Evolutionary conservation across 1,140 invertebrate genomes (phyloP).

Genomic region (Drosophila simulans): DNA sequence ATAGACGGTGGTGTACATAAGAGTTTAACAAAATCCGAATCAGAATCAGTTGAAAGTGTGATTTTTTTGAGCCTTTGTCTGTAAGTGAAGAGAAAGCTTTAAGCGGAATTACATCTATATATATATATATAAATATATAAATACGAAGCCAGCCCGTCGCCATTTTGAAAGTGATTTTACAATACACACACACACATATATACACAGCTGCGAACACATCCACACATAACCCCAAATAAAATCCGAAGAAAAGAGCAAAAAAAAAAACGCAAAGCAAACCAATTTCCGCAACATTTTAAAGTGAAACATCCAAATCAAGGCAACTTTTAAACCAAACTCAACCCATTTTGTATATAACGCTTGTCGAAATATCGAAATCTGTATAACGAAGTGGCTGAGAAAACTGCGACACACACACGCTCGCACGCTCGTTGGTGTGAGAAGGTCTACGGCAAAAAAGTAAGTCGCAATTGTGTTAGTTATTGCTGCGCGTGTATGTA

Average conservation of each 20-base stretch:
- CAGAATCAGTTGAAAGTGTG: slow-evolving; percentile 79
- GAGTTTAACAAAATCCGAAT: slow-evolving; percentile 64
- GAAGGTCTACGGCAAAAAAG: slow-evolving; percentile 83
- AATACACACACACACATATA: slow-evolving; percentile 50
- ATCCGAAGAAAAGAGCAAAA: slow-evolving; percentile 44
- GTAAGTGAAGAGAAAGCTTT: slow-evolving; percentile 80
- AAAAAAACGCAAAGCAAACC: slow-evolving; percentile 39
- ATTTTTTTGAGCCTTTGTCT: slow-evolving; percentile 81
- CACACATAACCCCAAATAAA: slow-evolving; percentile 46
- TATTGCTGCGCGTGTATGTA: slow-evolving; percentile 15
- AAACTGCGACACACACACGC: slow-evolving; percentile 68
- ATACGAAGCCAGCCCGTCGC: slow-evolving; percentile 74
- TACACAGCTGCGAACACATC: slow-evolving; percentile 47
- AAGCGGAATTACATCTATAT: slow-evolving; percentile 76
- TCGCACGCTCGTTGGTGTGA: slow-evolving; percentile 66
- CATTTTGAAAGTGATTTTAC: slow-evolving; percentile 83
- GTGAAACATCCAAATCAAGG: slow-evolving; percentile 61
- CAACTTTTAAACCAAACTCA: slow-evolving; percentile 64
- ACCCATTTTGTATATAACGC: slow-evolving; percentile 56
- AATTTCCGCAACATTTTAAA: slow-evolving; percentile 58
- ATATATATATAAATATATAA: slow-evolving; percentile 65
- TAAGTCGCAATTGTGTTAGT: slow-evolving; percentile 77
- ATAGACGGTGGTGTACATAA: slow-evolving; percentile 65
- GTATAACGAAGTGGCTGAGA: slow-evolving; percentile 72
- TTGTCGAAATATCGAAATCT: slow-evolving; percentile 46